A percentile compares a stretch with the other conserved stretches of the same genome.
Evolutionary conservation across 2,113 vertebrate genomes (phyloP).

Genomic region (Pardalotus punctatus): DNA sequence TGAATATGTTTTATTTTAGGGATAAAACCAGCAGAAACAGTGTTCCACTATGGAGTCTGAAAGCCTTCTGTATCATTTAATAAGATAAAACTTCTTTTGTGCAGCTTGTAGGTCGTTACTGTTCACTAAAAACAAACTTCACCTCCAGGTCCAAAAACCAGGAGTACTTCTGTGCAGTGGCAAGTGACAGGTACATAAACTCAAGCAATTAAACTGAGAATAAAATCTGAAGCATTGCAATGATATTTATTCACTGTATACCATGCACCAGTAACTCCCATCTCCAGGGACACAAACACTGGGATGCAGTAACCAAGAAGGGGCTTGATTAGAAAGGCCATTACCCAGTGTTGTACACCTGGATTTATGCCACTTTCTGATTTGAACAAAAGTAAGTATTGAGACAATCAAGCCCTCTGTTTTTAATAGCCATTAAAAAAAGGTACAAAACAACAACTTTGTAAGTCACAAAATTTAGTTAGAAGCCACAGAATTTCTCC

Average conservation of each 20-base stretch:
- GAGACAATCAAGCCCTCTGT: neutral
- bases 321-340: neutral
- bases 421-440: neutral
- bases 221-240: neutral
- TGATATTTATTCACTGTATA: neutral
- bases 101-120: neutral
- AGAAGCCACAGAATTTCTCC: neutral
- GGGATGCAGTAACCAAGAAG: neutral
- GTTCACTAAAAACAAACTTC: neutral
- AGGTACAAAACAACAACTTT: neutral
- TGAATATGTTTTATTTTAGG: neutral
- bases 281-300: neutral
- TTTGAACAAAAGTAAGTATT: neutral
- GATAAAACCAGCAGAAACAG: neutral
- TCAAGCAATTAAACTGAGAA: neutral
- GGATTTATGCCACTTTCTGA: neutral
- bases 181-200: neutral
- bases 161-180: neutral
- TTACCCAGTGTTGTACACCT: neutral
- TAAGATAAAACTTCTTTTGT: neutral
- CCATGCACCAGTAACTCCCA: neutral
- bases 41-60: neutral
- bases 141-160: neutral
- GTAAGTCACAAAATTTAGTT: neutral
- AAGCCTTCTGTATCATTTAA: neutral